Percentiles rank a stretch among this genome's conserved stretches.
These are phyloP conservation scores for Gymnoscelis rufifasciata DNA, from an alignment of 2,888 invertebrate species.

Conservation along the genomic window DNA sequence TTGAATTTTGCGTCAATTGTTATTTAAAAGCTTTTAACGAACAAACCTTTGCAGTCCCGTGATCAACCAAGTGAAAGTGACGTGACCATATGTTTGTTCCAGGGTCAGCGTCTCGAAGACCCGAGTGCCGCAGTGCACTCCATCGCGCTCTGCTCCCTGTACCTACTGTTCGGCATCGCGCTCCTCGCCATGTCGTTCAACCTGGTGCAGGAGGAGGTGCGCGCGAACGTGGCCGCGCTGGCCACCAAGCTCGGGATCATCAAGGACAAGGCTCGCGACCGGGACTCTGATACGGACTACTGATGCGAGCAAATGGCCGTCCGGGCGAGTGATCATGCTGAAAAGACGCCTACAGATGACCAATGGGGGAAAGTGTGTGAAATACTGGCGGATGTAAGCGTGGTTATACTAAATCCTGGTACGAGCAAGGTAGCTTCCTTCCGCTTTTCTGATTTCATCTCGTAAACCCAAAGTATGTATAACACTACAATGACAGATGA, in stretches of 20 bases:
- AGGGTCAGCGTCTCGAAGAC: conserved; percentile 49
- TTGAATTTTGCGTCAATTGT: no score
- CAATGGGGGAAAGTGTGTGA: no score
- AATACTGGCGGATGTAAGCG: no score
- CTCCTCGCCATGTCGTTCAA: conserved; percentile 98
- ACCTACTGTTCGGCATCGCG: conserved; percentile 95
- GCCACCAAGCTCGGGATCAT: conserved; percentile 93
- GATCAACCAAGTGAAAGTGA: background rate
- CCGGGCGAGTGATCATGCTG: no score
- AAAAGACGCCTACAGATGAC: no score
- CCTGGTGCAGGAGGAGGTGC: conserved; percentile 95
- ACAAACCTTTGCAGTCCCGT: no score
- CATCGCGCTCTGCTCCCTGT: conserved; percentile 93
- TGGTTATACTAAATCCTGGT: no score
- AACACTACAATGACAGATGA: no score
- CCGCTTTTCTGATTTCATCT: no score
- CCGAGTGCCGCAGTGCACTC: conserved; percentile 67
- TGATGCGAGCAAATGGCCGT: conserved; percentile 21
- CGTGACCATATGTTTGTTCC: background rate
- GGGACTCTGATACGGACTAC: conserved; percentile 66
- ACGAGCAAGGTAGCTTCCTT: no score
- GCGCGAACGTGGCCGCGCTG: conserved; percentile 90
- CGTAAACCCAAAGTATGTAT: no score
- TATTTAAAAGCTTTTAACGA: no score
- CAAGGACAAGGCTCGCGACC: conserved; percentile 84